Conservation (phyloP, 2,113 vertebrate species). For the Neolamprologus brichardi region DNA sequence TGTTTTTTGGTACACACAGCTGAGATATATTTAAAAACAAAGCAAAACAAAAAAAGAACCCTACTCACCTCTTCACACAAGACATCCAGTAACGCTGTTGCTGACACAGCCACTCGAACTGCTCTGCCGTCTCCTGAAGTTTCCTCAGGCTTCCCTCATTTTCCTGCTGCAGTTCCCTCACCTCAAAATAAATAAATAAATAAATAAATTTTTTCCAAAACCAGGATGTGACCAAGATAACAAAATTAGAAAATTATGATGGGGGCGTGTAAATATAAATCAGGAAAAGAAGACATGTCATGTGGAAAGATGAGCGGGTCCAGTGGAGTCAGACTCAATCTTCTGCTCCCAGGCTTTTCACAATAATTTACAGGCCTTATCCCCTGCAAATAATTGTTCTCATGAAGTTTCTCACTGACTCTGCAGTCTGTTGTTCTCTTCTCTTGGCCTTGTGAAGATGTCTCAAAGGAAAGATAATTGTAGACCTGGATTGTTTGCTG, state of each 20-base stretch:
- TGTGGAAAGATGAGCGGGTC: neutral
- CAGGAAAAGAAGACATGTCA: neutral
- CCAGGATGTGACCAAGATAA: neutral
- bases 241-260: neutral
- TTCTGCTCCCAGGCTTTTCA: neutral
- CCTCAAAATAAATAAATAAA: constrained; percentile 1
- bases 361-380: neutral
- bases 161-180: constrained; percentile 43
- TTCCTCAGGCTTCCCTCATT: constrained; percentile 60
- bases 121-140: constrained; percentile 61
- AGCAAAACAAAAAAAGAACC: neutral
- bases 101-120: constrained; percentile 72
- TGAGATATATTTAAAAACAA: neutral
- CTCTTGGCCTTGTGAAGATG: neutral
- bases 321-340: neutral
- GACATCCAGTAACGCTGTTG: constrained; percentile 71
- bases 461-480: constrained; percentile 2
- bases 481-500: neutral
- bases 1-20: neutral
- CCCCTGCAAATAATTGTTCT: neutral
- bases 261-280: neutral
- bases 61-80: constrained; percentile 61
- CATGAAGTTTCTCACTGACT: neutral
- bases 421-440: neutral
- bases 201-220: neutral